phyloP scores from a whole-genome alignment of 2,888 invertebrate species.

The Drosophila leonis region DNA sequence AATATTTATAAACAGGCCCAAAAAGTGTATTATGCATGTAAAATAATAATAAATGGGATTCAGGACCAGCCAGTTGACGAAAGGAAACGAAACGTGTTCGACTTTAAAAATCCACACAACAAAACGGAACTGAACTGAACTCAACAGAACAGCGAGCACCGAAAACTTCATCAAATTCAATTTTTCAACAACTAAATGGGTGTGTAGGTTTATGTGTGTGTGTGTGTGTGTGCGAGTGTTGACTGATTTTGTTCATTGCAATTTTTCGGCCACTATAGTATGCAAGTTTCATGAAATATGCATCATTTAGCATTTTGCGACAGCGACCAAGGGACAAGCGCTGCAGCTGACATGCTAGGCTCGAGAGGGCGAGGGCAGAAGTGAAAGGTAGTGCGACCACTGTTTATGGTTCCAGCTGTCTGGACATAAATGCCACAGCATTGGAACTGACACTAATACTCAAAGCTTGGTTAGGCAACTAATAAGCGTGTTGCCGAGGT shows the following conservation, averaged over 20 bases:
- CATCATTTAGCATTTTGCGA: constrained; percentile 69
- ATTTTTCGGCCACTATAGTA: constrained; percentile 51
- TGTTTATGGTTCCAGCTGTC: constrained; percentile 26
- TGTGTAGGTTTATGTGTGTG: not conserved
- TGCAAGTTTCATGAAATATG: constrained; percentile 70
- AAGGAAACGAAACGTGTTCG: constrained; percentile 34
- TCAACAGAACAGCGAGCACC: not conserved
- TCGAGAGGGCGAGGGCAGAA: not conserved
- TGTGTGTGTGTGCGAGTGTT: constrained; percentile 17
- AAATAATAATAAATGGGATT: constrained; percentile 13
- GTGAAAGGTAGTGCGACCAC: not conserved
- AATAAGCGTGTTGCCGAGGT: constrained; percentile 69
- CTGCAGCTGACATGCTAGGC: constrained; percentile 57
- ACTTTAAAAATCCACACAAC: constrained; percentile 29
- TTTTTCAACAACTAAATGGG: constrained; percentile 40
- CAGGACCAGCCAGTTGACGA: not conserved
- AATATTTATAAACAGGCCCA: constrained; percentile 72
- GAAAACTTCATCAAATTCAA: constrained; percentile 55
- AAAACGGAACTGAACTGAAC: not conserved
- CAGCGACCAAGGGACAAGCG: constrained; percentile 16
- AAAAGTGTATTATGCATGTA: constrained; percentile 41
- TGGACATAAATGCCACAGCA: constrained; percentile 66
- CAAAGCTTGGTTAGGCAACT: constrained; percentile 71
- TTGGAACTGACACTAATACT: constrained; percentile 75
- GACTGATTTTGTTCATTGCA: constrained; percentile 53